These are phyloP conservation scores for Desmodus rotundus DNA, from an alignment of 2,113 vertebrate species.

Conservation along the genomic window DNA sequence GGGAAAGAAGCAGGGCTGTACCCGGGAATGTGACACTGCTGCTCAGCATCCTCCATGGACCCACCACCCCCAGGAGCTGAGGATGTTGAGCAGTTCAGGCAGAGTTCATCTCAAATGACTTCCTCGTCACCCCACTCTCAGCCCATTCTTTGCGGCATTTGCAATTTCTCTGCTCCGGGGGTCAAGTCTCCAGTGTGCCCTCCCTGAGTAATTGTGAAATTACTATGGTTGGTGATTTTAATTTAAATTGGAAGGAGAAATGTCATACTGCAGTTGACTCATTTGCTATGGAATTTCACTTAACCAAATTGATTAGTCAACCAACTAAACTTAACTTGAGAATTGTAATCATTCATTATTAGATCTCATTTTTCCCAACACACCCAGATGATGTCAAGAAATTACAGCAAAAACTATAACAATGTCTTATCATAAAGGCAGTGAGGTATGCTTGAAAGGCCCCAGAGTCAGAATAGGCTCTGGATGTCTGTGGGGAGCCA, in stretches of 20 bases:
- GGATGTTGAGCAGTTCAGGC: conserved; percentile 30
- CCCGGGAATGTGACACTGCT: background rate
- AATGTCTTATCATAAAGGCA: background rate
- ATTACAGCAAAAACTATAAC: conserved; percentile 68
- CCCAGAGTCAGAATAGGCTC: background rate
- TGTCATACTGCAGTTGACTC: conserved; percentile 84
- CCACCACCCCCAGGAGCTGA: background rate
- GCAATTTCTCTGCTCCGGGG: conserved; percentile 79
- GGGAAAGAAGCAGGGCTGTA: background rate
- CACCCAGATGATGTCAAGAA: conserved; percentile 72
- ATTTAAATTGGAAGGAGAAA: conserved; percentile 88
- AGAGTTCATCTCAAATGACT: conserved; percentile 62
- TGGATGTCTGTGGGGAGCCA: background rate
- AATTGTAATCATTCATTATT: conserved; percentile 88
- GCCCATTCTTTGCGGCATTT: conserved; percentile 72
- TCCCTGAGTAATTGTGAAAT: conserved; percentile 83
- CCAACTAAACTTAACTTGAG: conserved; percentile 87
- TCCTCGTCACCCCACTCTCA: conserved; percentile 17
- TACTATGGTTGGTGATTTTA: conserved; percentile 86
- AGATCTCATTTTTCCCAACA: conserved; percentile 82
- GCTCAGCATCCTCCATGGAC: background rate
- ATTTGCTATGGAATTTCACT: conserved; percentile 90
- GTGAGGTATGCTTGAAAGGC: background rate
- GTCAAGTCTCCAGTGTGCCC: conserved; percentile 82
- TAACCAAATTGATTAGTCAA: conserved; percentile 90